Base-by-base conservation (phyloP, 2,113 vertebrate species). In the Gavialis gangeticus region DNA sequence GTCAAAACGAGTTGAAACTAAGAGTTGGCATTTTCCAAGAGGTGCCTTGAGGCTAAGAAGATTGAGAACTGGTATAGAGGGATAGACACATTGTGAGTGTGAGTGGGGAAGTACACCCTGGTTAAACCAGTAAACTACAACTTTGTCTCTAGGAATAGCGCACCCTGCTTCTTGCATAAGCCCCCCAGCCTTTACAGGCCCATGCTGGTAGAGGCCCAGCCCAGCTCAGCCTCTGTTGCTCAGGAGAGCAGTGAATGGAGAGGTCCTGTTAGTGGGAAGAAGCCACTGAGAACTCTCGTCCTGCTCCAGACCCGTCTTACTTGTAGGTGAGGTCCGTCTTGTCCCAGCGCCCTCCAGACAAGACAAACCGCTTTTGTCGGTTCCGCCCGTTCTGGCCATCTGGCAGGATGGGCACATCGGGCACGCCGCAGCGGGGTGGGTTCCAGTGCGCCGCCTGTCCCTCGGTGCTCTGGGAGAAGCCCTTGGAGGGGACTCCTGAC, bases 271-370 rank as follows among this genome's bases (percentile, higher is more conserved):
- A 66, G 18, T 37, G 57, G 92, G 73, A 67, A 67, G 3, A 46
- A 24, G 25, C 1, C 55, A 37, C 58, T 27, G 86, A 15, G 82
- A 4, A 22, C 64, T 76, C 60, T 69, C 24, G 27, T 2, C 62
- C 27, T 1, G 0, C 4, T 13, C 5, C 1, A 0, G 3, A 34
- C 18, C n/a, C 81, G 75, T 92, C 97, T 97, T 98, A 99, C 99
- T 98, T 99, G 98, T 99, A 99, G 56, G 99, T 99, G 96, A 99
- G 98, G 86, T 99, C 97, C 0, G 94, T 98, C 97, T 98, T 99
- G 87, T 99, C 98, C 98, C 99, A 98, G 84, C 98, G 98, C 6
- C 98, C 99, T 0, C 99, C 99, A 0, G 98, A 98, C 82, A 99
- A 97, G 56, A 99, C 98, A 0, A 98, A 99, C 30, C 99, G 98